Conservation (phyloP, 2,888 invertebrate species). For the Eilema sororculum region DNA sequence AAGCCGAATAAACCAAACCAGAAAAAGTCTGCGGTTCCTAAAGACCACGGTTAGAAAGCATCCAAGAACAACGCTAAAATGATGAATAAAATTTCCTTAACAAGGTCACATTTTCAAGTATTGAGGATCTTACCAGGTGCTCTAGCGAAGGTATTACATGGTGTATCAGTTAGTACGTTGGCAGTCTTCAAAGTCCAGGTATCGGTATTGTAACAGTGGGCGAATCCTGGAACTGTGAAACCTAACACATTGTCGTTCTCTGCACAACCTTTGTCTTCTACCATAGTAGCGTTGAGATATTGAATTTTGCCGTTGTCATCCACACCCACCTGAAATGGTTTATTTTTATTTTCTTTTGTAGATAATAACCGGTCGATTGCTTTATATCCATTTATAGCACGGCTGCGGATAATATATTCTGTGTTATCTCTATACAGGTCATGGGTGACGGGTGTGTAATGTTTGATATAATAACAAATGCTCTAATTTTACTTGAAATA, state of each 20-base stretch:
- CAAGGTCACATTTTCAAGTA: not conserved
- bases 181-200: slow-evolving; percentile 82
- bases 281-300: slow-evolving; percentile 84
- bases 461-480: too few relatives aligned
- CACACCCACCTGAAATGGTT: slow-evolving; percentile 84
- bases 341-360: not conserved
- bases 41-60: not conserved
- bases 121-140: slow-evolving; percentile 86
- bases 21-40: too few relatives aligned
- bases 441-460: too few relatives aligned
- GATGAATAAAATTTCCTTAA: too few relatives aligned
- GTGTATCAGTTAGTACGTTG: slow-evolving; percentile 88
- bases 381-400: too few relatives aligned
- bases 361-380: too few relatives aligned
- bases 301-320: slow-evolving; percentile 89
- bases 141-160: slow-evolving; percentile 90
- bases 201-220: slow-evolving; percentile 86
- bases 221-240: slow-evolving; percentile 68
- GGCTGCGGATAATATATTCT: too few relatives aligned
- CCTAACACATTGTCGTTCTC: slow-evolving; percentile 81
- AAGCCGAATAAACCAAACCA: not conserved
- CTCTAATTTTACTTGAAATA: too few relatives aligned
- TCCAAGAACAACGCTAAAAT: not conserved
- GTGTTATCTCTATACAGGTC: too few relatives aligned
- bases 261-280: slow-evolving; percentile 82